phyloP scores from a whole-genome alignment of 2,113 vertebrate genomes.

The Upupa epops region DNA sequence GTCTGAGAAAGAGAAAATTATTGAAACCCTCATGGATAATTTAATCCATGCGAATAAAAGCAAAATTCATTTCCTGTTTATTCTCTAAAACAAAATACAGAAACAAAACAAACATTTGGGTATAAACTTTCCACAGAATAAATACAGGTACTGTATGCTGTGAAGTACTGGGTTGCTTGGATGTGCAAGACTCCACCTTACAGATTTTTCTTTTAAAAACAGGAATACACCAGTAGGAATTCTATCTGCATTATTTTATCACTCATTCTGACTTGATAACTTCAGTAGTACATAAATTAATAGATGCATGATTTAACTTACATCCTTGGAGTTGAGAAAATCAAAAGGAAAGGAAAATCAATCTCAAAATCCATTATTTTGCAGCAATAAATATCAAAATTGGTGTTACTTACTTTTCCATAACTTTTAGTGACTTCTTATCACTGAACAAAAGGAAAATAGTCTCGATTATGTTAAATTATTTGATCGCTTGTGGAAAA shows the following conservation, averaged over 20 bases:
- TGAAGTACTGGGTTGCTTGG: background rate
- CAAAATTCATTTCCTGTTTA: background rate
- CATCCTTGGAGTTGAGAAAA: background rate
- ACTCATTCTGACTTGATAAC: background rate
- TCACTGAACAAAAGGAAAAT: background rate
- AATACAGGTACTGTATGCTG: background rate
- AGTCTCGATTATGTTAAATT: background rate
- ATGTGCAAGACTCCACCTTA: background rate
- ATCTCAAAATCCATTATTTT: background rate
- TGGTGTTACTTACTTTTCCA: background rate
- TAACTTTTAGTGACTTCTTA: background rate
- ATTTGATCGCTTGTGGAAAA: background rate
- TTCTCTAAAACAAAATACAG: background rate
- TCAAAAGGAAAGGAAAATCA: background rate
- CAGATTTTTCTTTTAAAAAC: background rate
- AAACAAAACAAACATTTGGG: background rate
- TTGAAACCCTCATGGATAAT: background rate
- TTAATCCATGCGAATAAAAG: background rate
- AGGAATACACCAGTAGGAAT: background rate
- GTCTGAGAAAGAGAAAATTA: conserved; percentile 48
- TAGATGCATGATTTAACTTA: background rate
- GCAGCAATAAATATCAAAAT: background rate
- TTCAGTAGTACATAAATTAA: background rate
- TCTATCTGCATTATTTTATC: background rate
- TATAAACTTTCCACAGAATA: background rate